Evolutionary conservation across 2,888 invertebrate genomes (phyloP).

Genomic region (Drosophila barbarae): DNA sequence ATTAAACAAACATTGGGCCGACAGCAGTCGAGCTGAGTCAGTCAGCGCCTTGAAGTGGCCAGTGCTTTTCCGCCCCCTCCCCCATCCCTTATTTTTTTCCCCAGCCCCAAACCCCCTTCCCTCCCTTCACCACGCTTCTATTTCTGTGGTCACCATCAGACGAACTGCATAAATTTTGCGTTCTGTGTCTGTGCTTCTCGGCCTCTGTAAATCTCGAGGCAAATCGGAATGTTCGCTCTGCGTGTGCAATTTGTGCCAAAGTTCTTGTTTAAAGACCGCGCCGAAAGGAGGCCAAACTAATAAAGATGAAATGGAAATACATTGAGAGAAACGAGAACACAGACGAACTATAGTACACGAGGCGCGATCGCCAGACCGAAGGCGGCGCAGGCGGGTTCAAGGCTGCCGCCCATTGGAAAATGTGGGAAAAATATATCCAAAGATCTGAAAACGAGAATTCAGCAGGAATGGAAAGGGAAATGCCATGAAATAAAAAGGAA

Average conservation of each 20-base stretch:
- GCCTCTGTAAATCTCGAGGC: conserved; percentile 51
- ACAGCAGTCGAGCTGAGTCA: conserved; percentile 55
- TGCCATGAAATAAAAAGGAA: background rate
- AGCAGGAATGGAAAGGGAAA: background rate
- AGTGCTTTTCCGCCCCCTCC: conserved; percentile 18
- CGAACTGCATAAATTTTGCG: conserved; percentile 52
- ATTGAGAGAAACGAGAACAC: conserved; percentile 35
- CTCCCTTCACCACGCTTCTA: conserved; percentile 44
- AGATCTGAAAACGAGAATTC: conserved; percentile 1
- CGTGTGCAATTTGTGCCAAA: conserved; percentile 52
- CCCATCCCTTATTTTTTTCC: background rate
- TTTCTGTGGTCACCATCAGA: conserved; percentile 57
- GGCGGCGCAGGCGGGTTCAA: conserved; percentile 29
- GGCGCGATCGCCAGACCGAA: conserved; percentile 22
- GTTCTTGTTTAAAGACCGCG: conserved; percentile 44
- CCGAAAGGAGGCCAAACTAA: conserved; percentile 63
- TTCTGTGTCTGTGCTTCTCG: conserved; percentile 14
- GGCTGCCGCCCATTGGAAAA: conserved; percentile 21
- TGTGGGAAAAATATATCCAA: conserved; percentile 18
- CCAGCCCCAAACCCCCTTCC: background rate
- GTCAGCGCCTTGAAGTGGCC: conserved; percentile 65
- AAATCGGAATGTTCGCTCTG: conserved; percentile 46
- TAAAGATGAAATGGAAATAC: conserved; percentile 61
- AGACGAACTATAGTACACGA: conserved; percentile 21
- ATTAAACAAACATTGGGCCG: conserved; percentile 65